Base-by-base conservation (phyloP, 2,113 vertebrate species). In the Brachyistius frenatus region DNA sequence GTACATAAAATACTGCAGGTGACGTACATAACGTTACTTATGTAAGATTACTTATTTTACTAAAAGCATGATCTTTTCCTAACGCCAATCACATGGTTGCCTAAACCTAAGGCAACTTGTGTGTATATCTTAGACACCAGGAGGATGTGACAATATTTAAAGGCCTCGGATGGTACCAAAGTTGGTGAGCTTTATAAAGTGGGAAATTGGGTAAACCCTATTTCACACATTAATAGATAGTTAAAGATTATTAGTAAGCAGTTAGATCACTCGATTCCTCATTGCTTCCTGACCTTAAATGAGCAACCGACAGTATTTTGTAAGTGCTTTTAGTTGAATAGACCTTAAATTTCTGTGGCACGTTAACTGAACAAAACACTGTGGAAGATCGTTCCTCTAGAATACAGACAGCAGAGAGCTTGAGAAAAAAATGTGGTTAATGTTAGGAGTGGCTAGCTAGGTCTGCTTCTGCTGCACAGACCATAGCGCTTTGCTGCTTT, bases 401-500 rank as follows among this genome's bases (percentile, higher is more conserved):
- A 60, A 54, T 13, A 10, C 49, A 66, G 56, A 60, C 30, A 70
- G 46, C 1, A 4, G 8, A 50, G 68, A 64, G 9, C 31, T 47
- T 39, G 1, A 73, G 13, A 71, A 33, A 4, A 1, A 46, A 53
- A 54, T n/a, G 15, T 2, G 13, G 23, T 23, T 23, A 23, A 23
- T 23, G 23, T 23, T 23, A 23, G 23, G 70, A 78, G 66, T 56
- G 32, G 44, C 79, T 75, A 66, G 53, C 37, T n/a, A 1, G 5
- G 2, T 62, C 15, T 32, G 33, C 6, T 37, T 70, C 56, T 61
- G 73, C 32, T 5, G 33, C 35, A 46, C 8, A 32, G 15, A 46
- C 49, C 1, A 4, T 7, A 14, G 70, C 11, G 35, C 33, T 68
- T 50, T 61, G 64, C 63, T 52, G 13, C 8, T 53, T 66, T 70